Conservation (phyloP, 2,888 invertebrate genomes). For the Linnaemya tessellans region DNA sequence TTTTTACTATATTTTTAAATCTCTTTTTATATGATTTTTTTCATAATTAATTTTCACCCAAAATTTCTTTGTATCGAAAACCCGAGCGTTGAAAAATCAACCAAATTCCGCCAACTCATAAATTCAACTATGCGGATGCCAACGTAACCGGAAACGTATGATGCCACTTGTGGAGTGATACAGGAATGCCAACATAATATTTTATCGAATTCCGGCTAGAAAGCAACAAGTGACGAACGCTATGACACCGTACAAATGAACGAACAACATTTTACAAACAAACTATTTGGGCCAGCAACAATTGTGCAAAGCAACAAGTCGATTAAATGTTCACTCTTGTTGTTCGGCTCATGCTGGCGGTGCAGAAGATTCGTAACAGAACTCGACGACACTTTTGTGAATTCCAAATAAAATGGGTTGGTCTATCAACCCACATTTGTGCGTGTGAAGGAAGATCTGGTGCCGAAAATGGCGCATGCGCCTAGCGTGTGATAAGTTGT, state of each 20-base stretch:
- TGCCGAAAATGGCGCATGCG: conserved; percentile 71
- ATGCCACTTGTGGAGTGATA: conserved; percentile 80
- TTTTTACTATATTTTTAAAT: neutral
- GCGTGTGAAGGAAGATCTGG: conserved; percentile 60
- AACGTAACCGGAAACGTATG: conserved; percentile 79
- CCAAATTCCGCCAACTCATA: conserved; percentile 74
- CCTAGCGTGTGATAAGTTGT: conserved; percentile 29
- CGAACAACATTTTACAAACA: conserved; percentile 72
- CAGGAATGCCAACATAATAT: conserved; percentile 67
- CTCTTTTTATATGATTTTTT: conserved; percentile 9
- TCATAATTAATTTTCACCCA: conserved; percentile 15
- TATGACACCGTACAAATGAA: conserved; percentile 73
- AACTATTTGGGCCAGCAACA: conserved; percentile 42
- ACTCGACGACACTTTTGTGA: conserved; percentile 26
- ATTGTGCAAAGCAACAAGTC: conserved; percentile 70
- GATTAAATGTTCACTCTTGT: conserved; percentile 43
- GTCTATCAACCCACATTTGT: conserved; percentile 73
- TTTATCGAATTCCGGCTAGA: conserved; percentile 56
- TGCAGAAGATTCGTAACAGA: conserved; percentile 39
- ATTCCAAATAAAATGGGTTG: conserved; percentile 69
- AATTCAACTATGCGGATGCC: conserved; percentile 73
- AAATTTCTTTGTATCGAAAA: conserved; percentile 8
- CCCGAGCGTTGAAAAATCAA: conserved; percentile 68
- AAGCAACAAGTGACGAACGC: conserved; percentile 69
- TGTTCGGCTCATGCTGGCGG: conserved; percentile 54